A percentile compares a stretch with the other conserved stretches of the same genome.
phyloP scores from a whole-genome alignment of 92 coral and sea anemone genomes.

The Meandrina meandrites region DNA sequence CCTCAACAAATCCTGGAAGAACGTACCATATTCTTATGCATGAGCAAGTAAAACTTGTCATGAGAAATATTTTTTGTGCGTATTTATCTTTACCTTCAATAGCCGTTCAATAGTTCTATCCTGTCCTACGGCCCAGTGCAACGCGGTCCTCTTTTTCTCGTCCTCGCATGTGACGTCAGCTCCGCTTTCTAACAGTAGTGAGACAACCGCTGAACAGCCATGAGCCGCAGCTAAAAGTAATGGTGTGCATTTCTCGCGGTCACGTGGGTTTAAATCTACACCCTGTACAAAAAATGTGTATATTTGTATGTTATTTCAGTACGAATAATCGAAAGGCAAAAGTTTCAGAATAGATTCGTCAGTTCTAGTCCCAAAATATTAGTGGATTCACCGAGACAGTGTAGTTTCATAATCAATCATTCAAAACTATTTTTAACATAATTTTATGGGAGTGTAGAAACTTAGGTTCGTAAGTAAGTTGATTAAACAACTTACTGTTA shows the following conservation, averaged over 20 bases:
- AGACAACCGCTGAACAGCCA: conserved; percentile 86
- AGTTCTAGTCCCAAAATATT: too few species aligned
- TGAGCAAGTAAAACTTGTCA: background rate
- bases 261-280: conserved; percentile 79
- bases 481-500: too few species aligned
- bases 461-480: background rate
- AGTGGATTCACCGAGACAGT: background rate
- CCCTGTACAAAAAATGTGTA: conserved; percentile 27
- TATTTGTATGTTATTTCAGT: too few species aligned
- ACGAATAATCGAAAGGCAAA: too few species aligned
- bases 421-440: background rate
- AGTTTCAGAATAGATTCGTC: too few species aligned
- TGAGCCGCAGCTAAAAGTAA: conserved; percentile 87
- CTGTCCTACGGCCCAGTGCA: conserved; percentile 96
- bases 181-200: conserved; percentile 79
- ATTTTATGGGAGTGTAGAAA: background rate
- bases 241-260: conserved; percentile 85
- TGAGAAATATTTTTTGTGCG: too few species aligned
- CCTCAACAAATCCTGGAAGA: background rate
- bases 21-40: too few species aligned
- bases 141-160: conserved; percentile 75
- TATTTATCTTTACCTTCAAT: conserved; percentile 54
- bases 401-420: background rate
- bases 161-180: conserved; percentile 88
- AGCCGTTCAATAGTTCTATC: conserved; percentile 83